Conservation (phyloP, 2,797 vertebrate species). For the Bradypodion ventrale region DNA sequence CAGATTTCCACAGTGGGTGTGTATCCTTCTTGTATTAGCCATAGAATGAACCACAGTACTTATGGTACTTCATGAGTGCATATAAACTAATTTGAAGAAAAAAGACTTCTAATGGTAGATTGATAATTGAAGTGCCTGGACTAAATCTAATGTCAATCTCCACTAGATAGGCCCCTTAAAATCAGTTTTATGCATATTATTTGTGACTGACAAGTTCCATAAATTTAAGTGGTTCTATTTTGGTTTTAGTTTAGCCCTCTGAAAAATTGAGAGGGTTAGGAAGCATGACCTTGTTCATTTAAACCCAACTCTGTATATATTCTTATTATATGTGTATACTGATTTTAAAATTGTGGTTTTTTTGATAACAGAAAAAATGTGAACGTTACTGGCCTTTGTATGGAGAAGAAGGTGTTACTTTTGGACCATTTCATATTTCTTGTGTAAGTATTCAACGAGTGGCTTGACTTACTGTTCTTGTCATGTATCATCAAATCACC, state of each 20-base stretch:
- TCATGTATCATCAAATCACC: too few species aligned
- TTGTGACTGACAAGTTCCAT: too few species aligned
- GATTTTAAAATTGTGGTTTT: constrained; percentile 19
- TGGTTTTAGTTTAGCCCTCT: not conserved
- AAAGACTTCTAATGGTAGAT: not conserved
- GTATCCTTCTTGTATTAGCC: not conserved
- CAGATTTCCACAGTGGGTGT: not conserved
- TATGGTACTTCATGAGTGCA: not conserved
- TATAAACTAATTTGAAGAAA: not conserved
- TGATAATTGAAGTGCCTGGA: not conserved
- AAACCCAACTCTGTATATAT: not conserved
- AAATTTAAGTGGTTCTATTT: too few species aligned
- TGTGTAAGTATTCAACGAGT: constrained; percentile 85
- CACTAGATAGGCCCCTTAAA: too few species aligned
- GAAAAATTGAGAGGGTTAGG: not conserved
- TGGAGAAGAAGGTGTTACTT: constrained; percentile 86
- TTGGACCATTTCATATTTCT: constrained; percentile 93
- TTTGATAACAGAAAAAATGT: constrained; percentile 92
- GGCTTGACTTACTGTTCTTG: not conserved
- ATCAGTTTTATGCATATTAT: too few species aligned
- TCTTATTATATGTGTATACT: not conserved
- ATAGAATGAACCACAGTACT: not conserved
- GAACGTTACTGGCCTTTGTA: constrained; percentile 91
- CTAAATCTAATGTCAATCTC: too few species aligned
- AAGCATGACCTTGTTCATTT: not conserved